A percentile compares a stretch with the other conserved stretches of the same genome.
Evolutionary conservation across 2,888 invertebrate genomes (phyloP).

Genomic region (Sinopyrophorus schimmeli): DNA sequence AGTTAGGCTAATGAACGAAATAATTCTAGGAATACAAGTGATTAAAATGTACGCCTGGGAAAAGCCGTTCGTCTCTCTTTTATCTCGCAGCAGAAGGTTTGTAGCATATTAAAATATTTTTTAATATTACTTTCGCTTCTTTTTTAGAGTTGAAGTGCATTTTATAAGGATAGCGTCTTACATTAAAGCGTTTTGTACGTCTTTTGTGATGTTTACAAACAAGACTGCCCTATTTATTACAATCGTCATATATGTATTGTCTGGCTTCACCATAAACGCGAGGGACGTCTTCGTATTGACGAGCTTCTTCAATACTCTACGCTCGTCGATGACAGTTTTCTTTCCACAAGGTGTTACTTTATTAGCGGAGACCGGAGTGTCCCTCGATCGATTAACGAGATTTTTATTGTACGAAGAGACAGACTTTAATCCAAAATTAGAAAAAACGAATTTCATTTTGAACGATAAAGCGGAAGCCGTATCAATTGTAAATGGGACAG

Average conservation of each 20-base stretch:
- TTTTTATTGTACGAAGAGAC: conserved; percentile 51
- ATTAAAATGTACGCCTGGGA: conserved; percentile 26
- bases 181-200: too few relatives aligned
- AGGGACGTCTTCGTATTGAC: background rate
- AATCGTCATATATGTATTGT: background rate
- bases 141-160: too few relatives aligned
- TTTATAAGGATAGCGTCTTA: too few relatives aligned
- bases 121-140: too few relatives aligned
- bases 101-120: too few relatives aligned
- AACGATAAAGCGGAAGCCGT: background rate
- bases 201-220: too few relatives aligned
- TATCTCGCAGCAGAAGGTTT: conserved; percentile 16
- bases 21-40: conserved; percentile 20
- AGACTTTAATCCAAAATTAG: too few relatives aligned
- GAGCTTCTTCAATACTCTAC: background rate
- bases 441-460: background rate
- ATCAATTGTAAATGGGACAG: background rate
- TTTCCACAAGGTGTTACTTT: conserved; percentile 81
- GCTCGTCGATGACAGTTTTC: conserved; percentile 74
- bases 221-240: background rate
- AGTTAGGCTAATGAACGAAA: conserved; percentile 21
- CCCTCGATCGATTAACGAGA: conserved; percentile 67
- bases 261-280: background rate
- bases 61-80: conserved; percentile 17
- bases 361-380: conserved; percentile 73